Base-by-base conservation (phyloP, 2,888 invertebrate genomes). In the Choristoneura rosaceana region DNA sequence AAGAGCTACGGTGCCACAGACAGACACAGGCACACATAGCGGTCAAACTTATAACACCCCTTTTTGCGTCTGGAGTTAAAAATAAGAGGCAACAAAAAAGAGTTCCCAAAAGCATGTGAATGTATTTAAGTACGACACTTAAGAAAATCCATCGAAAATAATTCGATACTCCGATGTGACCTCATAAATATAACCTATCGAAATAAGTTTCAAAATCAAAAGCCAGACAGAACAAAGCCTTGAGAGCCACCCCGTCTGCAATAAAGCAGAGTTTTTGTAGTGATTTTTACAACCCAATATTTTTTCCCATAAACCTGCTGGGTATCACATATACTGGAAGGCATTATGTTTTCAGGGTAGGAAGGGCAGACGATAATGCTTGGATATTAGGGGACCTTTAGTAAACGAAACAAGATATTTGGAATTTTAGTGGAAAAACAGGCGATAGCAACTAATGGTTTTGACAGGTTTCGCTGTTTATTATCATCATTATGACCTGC, bases 281-380 rank as follows among this genome's bases (percentile, higher is more conserved):
- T 75, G 74, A 73, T 73, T 76, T 77, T 81, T 81, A 81, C 76
- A 66, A 65, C 78, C 77, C 77, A 76, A 79, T 78, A 76, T 75
- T 76, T 74, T 69, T 69, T 68, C 59, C 70, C 68, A 66, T 75
- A 76, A 76, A 75, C 74, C 64, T 34, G 62, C 60, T 75, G 52
- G 74, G 34, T 64, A 64, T 64, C 50, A 50, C n/a, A 14, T 34
- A 68, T 68, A 63, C 71, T 64, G 25, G n/a, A 14, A 45, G 43
- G 58, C 14, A 47, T 71, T 60, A 41, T 60, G 47, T 66, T 70
- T 66, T 55, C 34, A 50, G 67, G 67, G 67, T 67, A 38, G 17
- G 41, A 34, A 58, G 38, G 50, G 66, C 41, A 59, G 34, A 58
- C n/a, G 33, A 17, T 58, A 59, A 38, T 59, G 34, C 38, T 38